Evolutionary conservation across 2,113 vertebrate genomes (phyloP).

Genomic region (Misgurnus anguillicaudatus): DNA sequence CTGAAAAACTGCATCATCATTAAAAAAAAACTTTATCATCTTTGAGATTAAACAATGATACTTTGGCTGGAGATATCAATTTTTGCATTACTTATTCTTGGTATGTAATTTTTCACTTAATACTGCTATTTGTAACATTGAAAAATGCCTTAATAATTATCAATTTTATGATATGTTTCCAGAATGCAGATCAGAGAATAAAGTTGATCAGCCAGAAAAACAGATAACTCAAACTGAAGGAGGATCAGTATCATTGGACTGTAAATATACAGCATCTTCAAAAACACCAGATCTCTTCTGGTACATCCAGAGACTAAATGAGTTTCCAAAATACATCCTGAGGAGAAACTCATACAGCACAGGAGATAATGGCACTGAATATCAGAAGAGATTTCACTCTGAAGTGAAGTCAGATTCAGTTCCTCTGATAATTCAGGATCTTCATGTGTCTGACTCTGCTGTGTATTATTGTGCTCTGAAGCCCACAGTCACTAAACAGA

Average conservation of each 20-base stretch:
- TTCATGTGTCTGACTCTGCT: neutral
- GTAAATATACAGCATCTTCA: neutral
- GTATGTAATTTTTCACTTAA: neutral
- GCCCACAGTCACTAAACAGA: neutral
- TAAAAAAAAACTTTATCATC: neutral
- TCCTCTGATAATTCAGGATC: too few relatives aligned
- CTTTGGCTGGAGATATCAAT: neutral
- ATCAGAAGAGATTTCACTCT: neutral
- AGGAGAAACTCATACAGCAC: neutral
- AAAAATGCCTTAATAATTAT: neutral
- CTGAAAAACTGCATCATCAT: too few relatives aligned
- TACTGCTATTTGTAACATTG: neutral
- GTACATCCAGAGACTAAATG: conserved; percentile 14
- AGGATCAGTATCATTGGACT: neutral
- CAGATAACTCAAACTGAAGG: conserved; percentile 11
- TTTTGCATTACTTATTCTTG: neutral
- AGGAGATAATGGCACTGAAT: neutral
- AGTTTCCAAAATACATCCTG: conserved; percentile 8
- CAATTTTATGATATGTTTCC: neutral
- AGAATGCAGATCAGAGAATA: neutral
- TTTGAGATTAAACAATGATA: neutral
- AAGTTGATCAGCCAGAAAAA: conserved; percentile 19
- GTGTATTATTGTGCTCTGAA: neutral
- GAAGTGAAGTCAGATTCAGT: too few relatives aligned
- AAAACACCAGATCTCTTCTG: conserved; percentile 14